A percentile compares a stretch with the other conserved stretches of the same genome.
phyloP scores from a whole-genome alignment of 92 coral and sea anemone species.

The Pocillopora meandrina region DNA sequence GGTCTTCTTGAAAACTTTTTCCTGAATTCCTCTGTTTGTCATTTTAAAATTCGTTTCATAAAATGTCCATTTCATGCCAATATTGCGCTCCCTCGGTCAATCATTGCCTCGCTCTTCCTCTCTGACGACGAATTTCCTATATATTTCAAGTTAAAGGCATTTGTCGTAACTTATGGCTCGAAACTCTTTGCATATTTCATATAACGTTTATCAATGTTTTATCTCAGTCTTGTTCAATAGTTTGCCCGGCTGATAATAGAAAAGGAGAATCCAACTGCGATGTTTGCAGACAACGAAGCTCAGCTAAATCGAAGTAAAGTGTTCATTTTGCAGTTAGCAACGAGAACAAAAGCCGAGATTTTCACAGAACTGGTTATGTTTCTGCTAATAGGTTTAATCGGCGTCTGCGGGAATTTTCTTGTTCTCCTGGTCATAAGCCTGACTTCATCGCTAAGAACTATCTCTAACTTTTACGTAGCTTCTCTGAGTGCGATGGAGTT shows the following conservation, averaged over 20 bases:
- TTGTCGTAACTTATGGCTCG: too few species aligned
- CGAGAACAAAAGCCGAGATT: constrained; percentile 23
- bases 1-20: too few species aligned
- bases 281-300: neutral
- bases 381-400: constrained; percentile 28
- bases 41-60: too few species aligned
- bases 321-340: neutral
- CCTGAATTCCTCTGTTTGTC: too few species aligned
- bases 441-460: constrained; percentile 49
- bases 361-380: neutral
- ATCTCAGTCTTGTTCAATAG: neutral
- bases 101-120: too few species aligned
- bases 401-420: constrained; percentile 47
- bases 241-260: neutral
- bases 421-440: constrained; percentile 49
- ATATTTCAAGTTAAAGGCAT: too few species aligned
- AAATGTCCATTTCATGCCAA: too few species aligned
- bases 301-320: neutral
- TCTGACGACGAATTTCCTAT: too few species aligned
- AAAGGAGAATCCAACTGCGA: neutral
- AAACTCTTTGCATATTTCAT: too few species aligned
- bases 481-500: constrained; percentile 46
- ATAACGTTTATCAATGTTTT: neutral
- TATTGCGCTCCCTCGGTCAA: too few species aligned
- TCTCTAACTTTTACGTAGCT: constrained; percentile 60